These are phyloP conservation scores for Clamator glandarius DNA, from an alignment of 2,797 vertebrate genomes.

Conservation along the genomic window DNA sequence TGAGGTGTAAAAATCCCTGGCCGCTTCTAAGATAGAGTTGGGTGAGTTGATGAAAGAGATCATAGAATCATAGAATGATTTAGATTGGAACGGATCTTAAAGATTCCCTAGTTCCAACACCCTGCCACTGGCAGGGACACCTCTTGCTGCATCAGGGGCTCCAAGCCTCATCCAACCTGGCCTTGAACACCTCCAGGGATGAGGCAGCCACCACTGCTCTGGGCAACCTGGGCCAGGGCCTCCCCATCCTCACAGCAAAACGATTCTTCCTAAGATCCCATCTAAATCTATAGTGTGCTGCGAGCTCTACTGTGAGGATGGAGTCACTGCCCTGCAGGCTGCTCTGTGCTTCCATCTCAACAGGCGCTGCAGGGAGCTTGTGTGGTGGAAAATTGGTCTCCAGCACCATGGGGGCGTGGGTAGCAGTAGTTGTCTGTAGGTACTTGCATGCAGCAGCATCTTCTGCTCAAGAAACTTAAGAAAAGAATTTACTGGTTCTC, in stretches of 20 bases:
- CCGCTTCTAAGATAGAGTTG: neutral
- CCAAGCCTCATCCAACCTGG: no score
- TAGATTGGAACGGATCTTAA: no score
- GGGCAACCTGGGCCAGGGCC: no score
- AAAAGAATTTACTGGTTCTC: conserved; percentile 45
- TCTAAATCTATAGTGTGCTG: neutral
- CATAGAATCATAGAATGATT: no score
- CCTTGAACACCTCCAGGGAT: no score
- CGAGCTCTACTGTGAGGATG: neutral
- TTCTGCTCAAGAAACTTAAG: neutral
- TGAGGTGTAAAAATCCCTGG: neutral
- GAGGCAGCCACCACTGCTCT: no score
- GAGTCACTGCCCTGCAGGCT: neutral
- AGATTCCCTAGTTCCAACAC: no score
- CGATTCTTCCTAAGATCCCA: no score
- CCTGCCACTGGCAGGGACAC: no score
- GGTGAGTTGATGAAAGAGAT: neutral
- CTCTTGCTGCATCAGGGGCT: no score
- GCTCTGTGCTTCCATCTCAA: neutral
- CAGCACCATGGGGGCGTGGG: neutral
- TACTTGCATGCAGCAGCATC: neutral
- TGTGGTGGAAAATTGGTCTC: accelerated
- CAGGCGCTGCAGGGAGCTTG: neutral
- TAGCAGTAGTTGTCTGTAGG: neutral
- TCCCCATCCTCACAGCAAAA: no score